Evolutionary conservation across 2,113 vertebrate species (phyloP).

Genomic region (Cochlearius cochlearius): DNA sequence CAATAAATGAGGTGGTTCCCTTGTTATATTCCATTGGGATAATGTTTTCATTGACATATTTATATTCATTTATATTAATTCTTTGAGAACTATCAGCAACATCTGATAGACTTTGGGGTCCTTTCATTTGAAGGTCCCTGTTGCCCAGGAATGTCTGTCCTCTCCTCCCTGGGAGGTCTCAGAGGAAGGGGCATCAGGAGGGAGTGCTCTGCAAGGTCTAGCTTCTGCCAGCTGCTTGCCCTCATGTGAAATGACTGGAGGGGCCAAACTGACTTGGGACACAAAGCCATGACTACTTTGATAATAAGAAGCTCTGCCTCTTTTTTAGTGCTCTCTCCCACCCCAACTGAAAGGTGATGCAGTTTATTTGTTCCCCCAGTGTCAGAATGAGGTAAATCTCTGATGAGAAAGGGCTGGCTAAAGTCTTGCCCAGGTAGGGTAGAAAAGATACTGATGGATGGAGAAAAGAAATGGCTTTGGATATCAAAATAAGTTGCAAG

Average conservation of each 20-base stretch:
- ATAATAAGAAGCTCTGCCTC: background rate
- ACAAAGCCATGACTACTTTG: background rate
- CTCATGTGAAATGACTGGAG: rapidly evolving
- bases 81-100: background rate
- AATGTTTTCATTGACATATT: background rate
- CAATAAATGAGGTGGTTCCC: background rate
- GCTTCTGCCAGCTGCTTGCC: background rate
- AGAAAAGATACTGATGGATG: background rate
- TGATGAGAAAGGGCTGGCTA: background rate
- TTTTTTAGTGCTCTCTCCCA: background rate
- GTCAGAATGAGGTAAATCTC: background rate
- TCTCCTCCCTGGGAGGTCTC: background rate
- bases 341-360: background rate
- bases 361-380: background rate
- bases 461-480: background rate
- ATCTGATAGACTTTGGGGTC: background rate
- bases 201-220: background rate
- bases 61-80: background rate
- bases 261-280: background rate
- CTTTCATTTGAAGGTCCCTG: background rate
- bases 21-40: background rate
- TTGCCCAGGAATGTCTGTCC: background rate
- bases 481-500: background rate
- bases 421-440: background rate
- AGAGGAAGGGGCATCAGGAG: background rate